Percentiles rank a stretch among this genome's conserved stretches.
Conservation (phyloP, 2,888 invertebrate species). For the Calephelis perditalis region DNA sequence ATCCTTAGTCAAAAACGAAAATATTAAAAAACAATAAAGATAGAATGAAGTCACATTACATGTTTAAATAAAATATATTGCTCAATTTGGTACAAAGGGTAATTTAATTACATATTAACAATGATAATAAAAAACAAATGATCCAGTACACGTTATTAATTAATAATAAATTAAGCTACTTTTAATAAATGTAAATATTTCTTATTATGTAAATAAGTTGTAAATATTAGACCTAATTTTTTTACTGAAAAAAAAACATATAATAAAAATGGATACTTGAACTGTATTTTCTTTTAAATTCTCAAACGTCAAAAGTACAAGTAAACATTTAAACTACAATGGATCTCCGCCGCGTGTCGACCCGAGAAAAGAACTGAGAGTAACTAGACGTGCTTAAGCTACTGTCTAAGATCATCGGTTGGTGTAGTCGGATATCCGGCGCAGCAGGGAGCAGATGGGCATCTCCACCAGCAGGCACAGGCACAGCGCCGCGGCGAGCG, state of each 20-base stretch:
- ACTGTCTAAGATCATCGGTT: slow-evolving; percentile 26
- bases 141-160: slow-evolving; percentile 14
- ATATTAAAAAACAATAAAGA: too few species aligned
- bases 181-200: slow-evolving; percentile 24
- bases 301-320: neutral
- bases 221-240: slow-evolving; percentile 52
- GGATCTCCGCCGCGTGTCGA: too few species aligned
- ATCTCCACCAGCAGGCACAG: slow-evolving; percentile 79
- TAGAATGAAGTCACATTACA: too few species aligned
- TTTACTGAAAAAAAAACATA: slow-evolving; percentile 32
- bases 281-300: neutral
- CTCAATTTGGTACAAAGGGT: slow-evolving; percentile 8
- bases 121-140: slow-evolving; percentile 6
- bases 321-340: too few species aligned
- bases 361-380: too few species aligned
- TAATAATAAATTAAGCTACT: slow-evolving; percentile 20
- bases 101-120: neutral
- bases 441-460: slow-evolving; percentile 74
- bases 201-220: slow-evolving; percentile 57
- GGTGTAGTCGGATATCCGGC: slow-evolving; percentile 64
- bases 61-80: neutral
- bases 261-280: slow-evolving; percentile 24
- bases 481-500: slow-evolving; percentile 57
- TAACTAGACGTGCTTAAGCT: slow-evolving; percentile 4
- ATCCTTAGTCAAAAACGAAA: too few species aligned